These are phyloP conservation scores for Premnoplex brunnescens DNA, from an alignment of 2,797 vertebrate genomes.

Conservation along the genomic window DNA sequence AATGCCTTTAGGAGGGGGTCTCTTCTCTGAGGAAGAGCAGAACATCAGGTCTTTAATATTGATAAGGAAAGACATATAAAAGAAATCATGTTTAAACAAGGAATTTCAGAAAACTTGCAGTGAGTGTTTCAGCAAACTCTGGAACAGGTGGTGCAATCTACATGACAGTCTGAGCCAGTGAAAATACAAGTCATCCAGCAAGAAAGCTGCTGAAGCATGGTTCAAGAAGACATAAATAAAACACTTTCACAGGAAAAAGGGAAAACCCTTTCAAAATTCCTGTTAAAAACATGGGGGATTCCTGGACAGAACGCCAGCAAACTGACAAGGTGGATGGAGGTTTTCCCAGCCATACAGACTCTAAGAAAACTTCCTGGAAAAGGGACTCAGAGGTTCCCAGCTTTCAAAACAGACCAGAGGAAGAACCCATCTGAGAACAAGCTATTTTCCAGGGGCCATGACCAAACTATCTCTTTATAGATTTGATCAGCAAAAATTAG, in stretches of 20 bases:
- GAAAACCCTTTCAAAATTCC: neutral
- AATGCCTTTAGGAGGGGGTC: constrained; percentile 3
- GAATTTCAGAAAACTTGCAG: constrained; percentile 40
- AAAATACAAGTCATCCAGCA: constrained; percentile 62
- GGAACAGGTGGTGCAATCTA: constrained; percentile 54
- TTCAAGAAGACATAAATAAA: constrained; percentile 49
- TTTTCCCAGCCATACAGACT: neutral
- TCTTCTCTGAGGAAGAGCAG: constrained; percentile 9
- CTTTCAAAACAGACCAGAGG: neutral
- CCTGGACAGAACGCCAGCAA: constrained; percentile 32
- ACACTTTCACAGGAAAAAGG: neutral
- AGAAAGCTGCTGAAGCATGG: constrained; percentile 26
- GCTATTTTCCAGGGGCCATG: neutral
- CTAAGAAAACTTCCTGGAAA: neutral
- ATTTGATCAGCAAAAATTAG: neutral
- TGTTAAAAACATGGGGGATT: neutral
- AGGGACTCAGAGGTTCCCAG: neutral
- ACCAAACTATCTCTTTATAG: neutral
- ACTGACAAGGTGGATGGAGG: neutral
- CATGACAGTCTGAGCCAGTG: constrained; percentile 48
- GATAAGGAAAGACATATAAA: constrained; percentile 34
- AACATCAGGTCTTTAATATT: constrained; percentile 39
- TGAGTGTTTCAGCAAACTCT: constrained; percentile 41
- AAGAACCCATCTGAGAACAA: neutral
- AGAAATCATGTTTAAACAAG: constrained; percentile 25